Evolutionary conservation across 2,797 vertebrate genomes (phyloP).

Genomic region (Muscicapa comitata): DNA sequence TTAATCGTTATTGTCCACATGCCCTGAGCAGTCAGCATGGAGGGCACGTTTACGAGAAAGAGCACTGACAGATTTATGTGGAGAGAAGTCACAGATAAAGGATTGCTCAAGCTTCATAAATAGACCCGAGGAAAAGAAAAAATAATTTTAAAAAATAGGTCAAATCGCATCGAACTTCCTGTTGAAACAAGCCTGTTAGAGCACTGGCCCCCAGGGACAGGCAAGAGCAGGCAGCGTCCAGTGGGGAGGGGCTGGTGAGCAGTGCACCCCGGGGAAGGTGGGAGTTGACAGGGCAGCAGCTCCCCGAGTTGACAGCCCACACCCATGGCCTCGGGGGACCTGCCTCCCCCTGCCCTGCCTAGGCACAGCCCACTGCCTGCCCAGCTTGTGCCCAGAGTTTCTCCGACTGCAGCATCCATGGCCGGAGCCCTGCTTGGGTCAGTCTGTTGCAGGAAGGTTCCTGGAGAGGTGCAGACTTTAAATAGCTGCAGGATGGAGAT

Average conservation of each 20-base stretch:
- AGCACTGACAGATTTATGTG: neutral
- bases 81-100: constrained; percentile 8
- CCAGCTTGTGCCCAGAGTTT: neutral
- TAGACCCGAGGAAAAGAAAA: neutral
- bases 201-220: neutral
- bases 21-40: accelerated
- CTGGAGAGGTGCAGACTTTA: neutral
- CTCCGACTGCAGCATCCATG: neutral
- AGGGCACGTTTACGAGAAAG: neutral
- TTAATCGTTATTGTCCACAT: neutral
- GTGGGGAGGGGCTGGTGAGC: neutral
- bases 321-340: neutral
- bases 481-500: neutral
- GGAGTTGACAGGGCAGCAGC: neutral
- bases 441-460: neutral
- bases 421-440: neutral
- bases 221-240: neutral
- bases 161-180: constrained; percentile 22
- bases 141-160: constrained; percentile 22
- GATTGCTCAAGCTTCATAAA: constrained; percentile 42
- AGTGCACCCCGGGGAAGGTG: neutral
- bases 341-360: neutral
- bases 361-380: accelerated
- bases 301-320: neutral
- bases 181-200: constrained; percentile 10